These are phyloP conservation scores for Cephalopterus ornatus DNA, from an alignment of 2,113 vertebrate species.

Conservation along the genomic window DNA sequence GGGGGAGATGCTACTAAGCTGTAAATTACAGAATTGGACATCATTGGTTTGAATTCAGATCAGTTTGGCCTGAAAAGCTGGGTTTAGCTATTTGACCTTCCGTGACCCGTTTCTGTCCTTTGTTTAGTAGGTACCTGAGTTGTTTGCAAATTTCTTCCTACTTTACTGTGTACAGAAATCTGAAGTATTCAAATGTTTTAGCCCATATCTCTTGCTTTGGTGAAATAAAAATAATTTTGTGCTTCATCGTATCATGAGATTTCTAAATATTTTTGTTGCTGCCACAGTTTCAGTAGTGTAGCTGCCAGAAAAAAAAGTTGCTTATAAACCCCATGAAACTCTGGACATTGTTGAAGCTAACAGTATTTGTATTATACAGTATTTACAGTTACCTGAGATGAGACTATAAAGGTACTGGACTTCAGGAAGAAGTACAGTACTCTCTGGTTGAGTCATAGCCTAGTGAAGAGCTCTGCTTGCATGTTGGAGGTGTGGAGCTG, in stretches of 20 bases:
- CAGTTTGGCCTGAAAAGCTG: conserved; percentile 30
- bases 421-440: background rate
- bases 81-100: conserved; percentile 48
- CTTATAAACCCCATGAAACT: background rate
- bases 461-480: background rate
- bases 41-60: conserved; percentile 53
- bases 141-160: conserved; percentile 3
- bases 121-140: background rate
- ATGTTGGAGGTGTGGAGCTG: accelerated
- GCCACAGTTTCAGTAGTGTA: background rate
- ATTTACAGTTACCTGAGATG: background rate
- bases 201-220: background rate
- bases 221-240: background rate
- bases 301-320: background rate
- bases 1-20: conserved; percentile 53
- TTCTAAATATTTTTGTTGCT: background rate
- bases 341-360: background rate
- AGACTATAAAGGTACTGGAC: background rate
- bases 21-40: conserved; percentile 57
- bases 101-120: background rate
- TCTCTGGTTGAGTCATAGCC: background rate
- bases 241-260: background rate
- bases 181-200: background rate
- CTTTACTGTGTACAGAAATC: background rate
- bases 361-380: background rate